A percentile compares a stretch with the other conserved stretches of the same genome.
These are phyloP conservation scores for Maniola jurtina DNA, from an alignment of 1,140 invertebrate species.

Conservation along the genomic window DNA sequence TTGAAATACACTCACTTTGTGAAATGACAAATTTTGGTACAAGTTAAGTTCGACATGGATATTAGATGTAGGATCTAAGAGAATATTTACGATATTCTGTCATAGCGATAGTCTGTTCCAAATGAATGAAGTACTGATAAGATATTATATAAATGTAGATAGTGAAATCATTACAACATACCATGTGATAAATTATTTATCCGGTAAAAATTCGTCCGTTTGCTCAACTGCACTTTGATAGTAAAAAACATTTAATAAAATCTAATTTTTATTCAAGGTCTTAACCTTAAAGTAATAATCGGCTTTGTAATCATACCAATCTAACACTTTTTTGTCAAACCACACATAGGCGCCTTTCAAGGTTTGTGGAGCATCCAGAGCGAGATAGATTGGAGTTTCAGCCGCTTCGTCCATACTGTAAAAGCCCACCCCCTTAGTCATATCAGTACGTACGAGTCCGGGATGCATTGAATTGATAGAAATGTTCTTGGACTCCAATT, in stretches of 20 bases:
- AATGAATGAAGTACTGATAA: too few species aligned
- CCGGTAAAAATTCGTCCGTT: too few species aligned
- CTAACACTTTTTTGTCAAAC: constrained; percentile 56
- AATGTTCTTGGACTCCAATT: constrained; percentile 80
- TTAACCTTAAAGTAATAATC: constrained; percentile 26
- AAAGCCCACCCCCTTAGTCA: constrained; percentile 82
- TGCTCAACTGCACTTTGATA: too few species aligned
- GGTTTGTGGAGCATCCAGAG: constrained; percentile 53
- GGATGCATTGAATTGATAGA: constrained; percentile 84
- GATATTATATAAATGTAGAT: too few species aligned
- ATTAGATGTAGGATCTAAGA: too few species aligned
- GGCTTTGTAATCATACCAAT: constrained; percentile 60
- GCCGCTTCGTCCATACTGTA: constrained; percentile 83
- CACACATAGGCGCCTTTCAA: constrained; percentile 70
- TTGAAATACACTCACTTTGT: too few species aligned
- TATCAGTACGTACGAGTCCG: constrained; percentile 85
- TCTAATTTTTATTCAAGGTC: background rate
- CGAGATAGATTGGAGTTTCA: constrained; percentile 55
- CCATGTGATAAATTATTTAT: constrained; percentile 75
- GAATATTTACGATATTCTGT: too few species aligned
- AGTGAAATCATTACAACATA: too few species aligned
- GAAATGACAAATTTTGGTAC: too few species aligned
- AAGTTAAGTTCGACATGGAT: too few species aligned
- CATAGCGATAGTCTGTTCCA: too few species aligned
- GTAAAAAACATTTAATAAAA: too few species aligned